These are phyloP conservation scores for Bergia puertoricense DNA, from an alignment of 92 coral and sea anemone genomes.

Conservation along the genomic window DNA sequence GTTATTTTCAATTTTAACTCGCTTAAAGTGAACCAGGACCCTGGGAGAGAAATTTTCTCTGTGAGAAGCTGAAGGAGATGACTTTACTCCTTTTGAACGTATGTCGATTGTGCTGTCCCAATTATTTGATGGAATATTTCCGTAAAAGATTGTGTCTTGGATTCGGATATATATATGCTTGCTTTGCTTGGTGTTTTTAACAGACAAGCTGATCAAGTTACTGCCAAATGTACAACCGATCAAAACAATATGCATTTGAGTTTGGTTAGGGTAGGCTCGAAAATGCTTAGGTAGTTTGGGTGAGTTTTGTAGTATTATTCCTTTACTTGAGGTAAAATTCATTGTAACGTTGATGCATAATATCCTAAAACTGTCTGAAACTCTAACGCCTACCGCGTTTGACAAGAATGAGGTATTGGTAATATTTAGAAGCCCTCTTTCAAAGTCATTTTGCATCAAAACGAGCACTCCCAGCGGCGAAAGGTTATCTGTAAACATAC, in stretches of 20 bases:
- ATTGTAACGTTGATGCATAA: background rate
- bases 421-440: background rate
- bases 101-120: background rate
- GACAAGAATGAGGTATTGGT: slow-evolving; percentile 6
- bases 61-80: background rate
- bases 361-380: background rate
- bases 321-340: slow-evolving; percentile 18
- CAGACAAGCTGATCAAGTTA: background rate
- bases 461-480: background rate
- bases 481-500: background rate
- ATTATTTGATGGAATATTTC: background rate
- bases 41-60: background rate
- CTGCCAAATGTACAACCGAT: background rate
- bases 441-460: background rate
- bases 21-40: background rate
- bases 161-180: background rate
- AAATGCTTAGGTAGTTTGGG: background rate
- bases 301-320: background rate
- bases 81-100: background rate
- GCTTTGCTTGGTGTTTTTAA: background rate
- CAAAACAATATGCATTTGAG: background rate
- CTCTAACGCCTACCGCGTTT: background rate
- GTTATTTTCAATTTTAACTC: background rate
- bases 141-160: background rate
- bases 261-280: background rate